A percentile compares a stretch with the other conserved stretches of the same genome.
phyloP scores from a whole-genome alignment of 2,113 vertebrate genomes.

The Sander vitreus region DNA sequence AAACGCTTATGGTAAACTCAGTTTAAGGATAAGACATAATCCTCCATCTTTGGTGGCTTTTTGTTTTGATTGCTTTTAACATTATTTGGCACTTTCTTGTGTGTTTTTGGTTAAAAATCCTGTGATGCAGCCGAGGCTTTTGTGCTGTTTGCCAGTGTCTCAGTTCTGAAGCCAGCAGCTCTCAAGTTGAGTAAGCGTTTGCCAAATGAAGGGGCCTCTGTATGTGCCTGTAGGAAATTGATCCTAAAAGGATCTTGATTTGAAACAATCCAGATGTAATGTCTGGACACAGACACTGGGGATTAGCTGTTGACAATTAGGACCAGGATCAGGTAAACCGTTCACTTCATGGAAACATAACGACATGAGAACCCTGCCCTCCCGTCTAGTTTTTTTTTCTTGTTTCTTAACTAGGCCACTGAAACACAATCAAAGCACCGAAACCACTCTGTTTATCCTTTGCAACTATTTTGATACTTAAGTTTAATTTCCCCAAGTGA shows the following conservation, averaged over 20 bases:
- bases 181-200: slow-evolving; percentile 26
- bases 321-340: neutral
- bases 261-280: slow-evolving; percentile 44
- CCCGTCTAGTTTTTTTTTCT: neutral
- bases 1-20: slow-evolving; percentile 5
- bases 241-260: slow-evolving; percentile 31
- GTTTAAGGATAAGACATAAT: slow-evolving; percentile 9
- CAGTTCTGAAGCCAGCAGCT: slow-evolving; percentile 48
- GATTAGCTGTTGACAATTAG: slow-evolving; percentile 10
- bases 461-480: neutral
- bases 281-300: neutral
- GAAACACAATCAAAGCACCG: neutral
- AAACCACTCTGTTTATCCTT: neutral
- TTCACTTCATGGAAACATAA: neutral
- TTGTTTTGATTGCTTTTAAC: slow-evolving; percentile 32
- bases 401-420: neutral
- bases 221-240: neutral
- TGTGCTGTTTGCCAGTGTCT: slow-evolving; percentile 41
- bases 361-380: neutral
- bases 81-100: slow-evolving; percentile 22
- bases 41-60: slow-evolving; percentile 17
- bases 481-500: neutral
- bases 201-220: slow-evolving; percentile 48
- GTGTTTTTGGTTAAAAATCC: slow-evolving; percentile 42
- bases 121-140: slow-evolving; percentile 28